phyloP scores from a whole-genome alignment of 1,140 invertebrate genomes.

The Ladona fulva region DNA sequence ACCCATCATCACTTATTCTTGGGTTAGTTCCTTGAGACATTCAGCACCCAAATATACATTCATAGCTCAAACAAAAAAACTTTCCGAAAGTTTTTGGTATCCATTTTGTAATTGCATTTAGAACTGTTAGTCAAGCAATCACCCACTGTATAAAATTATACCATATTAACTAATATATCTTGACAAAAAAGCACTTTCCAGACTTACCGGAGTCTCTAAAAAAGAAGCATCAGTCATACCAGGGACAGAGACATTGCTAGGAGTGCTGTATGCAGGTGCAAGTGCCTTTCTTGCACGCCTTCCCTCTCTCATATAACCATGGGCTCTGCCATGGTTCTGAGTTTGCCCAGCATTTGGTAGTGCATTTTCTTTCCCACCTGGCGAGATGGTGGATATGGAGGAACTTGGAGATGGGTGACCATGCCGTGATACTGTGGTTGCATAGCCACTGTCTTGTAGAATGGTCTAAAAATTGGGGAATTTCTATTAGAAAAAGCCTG shows the following conservation, averaged over 20 bases:
- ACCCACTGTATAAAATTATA: too few relatives aligned
- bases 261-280: conserved; percentile 25
- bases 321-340: neutral
- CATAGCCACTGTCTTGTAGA: conserved; percentile 50
- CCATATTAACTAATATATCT: neutral
- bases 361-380: conserved; percentile 55
- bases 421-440: conserved; percentile 42
- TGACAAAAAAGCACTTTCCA: neutral
- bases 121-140: too few relatives aligned
- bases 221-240: conserved; percentile 31
- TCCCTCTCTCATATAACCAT: neutral
- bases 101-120: too few relatives aligned
- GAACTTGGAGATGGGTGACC: conserved; percentile 17
- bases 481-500: too few relatives aligned
- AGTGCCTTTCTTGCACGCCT: conserved; percentile 10
- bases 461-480: conserved; percentile 24
- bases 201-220: conserved; percentile 40
- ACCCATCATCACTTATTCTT: too few relatives aligned
- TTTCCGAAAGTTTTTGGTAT: too few relatives aligned
- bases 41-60: too few relatives aligned
- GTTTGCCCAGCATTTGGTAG: conserved; percentile 33
- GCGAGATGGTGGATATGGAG: conserved; percentile 12
- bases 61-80: too few relatives aligned
- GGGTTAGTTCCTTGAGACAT: too few relatives aligned
- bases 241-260: conserved; percentile 31